phyloP scores from a whole-genome alignment of 53 echinoderm and acorn worm species.

The Stichopus horrens region DNA sequence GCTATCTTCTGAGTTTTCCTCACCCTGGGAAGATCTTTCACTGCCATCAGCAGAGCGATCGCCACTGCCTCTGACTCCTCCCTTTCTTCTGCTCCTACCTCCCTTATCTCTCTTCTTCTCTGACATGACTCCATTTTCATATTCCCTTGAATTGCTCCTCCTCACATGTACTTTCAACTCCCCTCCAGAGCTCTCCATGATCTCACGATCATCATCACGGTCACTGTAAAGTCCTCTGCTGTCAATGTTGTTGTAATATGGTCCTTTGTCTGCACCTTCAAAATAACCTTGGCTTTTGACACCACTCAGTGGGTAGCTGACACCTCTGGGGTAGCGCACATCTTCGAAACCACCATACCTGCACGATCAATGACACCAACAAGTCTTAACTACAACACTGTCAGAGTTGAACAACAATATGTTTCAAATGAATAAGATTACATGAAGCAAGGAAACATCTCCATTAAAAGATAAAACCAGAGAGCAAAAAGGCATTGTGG shows the following conservation, averaged over 20 bases:
- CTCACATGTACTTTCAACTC: constrained; percentile 27
- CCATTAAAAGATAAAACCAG: no score
- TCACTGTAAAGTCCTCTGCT: not conserved
- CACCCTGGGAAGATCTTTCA: not conserved
- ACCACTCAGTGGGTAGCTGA: not conserved
- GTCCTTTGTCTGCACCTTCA: not conserved
- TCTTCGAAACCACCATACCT: no score
- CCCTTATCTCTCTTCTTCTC: not conserved
- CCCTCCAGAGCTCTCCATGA: constrained; percentile 16
- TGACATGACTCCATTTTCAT: not conserved
- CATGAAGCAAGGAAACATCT: no score
- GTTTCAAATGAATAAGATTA: no score
- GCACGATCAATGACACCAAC: no score
- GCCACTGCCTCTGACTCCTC: not conserved
- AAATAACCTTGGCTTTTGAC: not conserved
- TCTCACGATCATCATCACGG: not conserved
- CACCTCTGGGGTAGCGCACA: not conserved
- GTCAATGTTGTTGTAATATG: not conserved
- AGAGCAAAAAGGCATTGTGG: no score
- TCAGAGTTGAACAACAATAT: no score
- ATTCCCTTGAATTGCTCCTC: constrained; percentile 27
- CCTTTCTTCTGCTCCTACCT: not conserved
- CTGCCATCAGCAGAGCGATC: not conserved
- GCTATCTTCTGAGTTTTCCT: not conserved
- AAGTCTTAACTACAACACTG: no score